phyloP scores from a whole-genome alignment of 2,797 vertebrate species.

The Aulostomus chinensis region DNA sequence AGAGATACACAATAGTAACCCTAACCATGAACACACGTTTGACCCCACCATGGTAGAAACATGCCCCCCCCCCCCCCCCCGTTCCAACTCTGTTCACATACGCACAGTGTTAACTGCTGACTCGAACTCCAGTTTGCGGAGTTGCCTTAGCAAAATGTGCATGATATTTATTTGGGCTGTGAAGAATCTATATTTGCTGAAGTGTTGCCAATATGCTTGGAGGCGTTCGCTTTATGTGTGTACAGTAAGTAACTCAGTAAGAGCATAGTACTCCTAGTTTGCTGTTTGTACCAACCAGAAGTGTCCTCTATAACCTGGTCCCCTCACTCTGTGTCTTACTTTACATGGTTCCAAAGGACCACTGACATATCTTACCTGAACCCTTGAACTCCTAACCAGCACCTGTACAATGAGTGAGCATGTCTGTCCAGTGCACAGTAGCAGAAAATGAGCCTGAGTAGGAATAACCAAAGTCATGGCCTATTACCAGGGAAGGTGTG shows the following conservation, averaged over 20 bases:
- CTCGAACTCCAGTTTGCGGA: slow-evolving; percentile 49
- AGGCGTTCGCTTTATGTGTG: slow-evolving; percentile 52
- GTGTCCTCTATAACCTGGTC: slow-evolving; percentile 68
- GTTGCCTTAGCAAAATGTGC: slow-evolving; percentile 74
- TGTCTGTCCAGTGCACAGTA: slow-evolving; percentile 8
- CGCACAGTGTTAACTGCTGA: slow-evolving; percentile 41
- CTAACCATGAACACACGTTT: too few relatives aligned
- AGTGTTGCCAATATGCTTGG: slow-evolving; percentile 50
- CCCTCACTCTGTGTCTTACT: slow-evolving; percentile 37
- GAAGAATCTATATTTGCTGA: slow-evolving; percentile 57
- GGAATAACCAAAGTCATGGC: slow-evolving; percentile 9
- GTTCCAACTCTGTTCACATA: slow-evolving; percentile 7
- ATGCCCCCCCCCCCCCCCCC: background rate
- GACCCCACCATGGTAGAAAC: slow-evolving; percentile 40
- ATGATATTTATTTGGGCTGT: slow-evolving; percentile 67
- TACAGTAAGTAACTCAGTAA: slow-evolving; percentile 52
- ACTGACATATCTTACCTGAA: slow-evolving; percentile 2
- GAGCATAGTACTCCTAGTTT: slow-evolving; percentile 48
- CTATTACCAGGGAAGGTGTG: background rate
- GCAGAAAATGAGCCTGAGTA: slow-evolving; percentile 20
- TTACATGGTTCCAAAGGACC: background rate
- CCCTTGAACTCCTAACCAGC: background rate
- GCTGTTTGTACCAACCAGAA: slow-evolving; percentile 74
- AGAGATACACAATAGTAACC: too few relatives aligned
- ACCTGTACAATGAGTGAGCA: slow-evolving; percentile 7